Conservation (phyloP, 2,797 vertebrate species). For the Pangasius larnaudii region DNA sequence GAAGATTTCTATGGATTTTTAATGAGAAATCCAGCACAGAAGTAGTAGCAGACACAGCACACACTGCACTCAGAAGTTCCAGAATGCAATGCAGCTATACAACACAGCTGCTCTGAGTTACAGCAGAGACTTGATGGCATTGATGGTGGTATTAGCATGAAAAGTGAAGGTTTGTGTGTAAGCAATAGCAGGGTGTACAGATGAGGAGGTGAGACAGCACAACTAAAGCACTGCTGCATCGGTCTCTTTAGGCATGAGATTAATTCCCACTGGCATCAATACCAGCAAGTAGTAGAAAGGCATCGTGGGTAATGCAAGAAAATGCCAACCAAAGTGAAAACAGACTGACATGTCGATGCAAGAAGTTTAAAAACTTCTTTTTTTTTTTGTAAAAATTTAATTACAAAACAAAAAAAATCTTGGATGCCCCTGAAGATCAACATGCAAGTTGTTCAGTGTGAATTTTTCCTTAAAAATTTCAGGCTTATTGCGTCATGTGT, state of each 20-base stretch:
- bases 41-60: neutral
- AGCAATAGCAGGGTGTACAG: neutral
- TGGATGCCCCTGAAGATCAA: neutral
- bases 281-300: neutral
- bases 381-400: neutral
- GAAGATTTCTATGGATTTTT: neutral
- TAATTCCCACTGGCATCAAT: neutral
- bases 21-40: neutral
- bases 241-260: neutral
- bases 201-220: neutral
- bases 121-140: neutral
- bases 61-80: neutral
- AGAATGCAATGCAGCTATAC: neutral
- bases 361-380: neutral
- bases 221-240: neutral
- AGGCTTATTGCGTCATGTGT: neutral
- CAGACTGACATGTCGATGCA: neutral
- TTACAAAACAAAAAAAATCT: neutral
- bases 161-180: neutral
- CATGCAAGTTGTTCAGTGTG: neutral
- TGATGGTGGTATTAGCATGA: neutral
- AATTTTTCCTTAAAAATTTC: neutral
- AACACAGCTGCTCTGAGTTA: neutral
- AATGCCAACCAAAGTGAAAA: neutral
- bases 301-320: neutral